Conservation (phyloP, 2,888 invertebrate genomes). For the Ormia ochracea region DNA sequence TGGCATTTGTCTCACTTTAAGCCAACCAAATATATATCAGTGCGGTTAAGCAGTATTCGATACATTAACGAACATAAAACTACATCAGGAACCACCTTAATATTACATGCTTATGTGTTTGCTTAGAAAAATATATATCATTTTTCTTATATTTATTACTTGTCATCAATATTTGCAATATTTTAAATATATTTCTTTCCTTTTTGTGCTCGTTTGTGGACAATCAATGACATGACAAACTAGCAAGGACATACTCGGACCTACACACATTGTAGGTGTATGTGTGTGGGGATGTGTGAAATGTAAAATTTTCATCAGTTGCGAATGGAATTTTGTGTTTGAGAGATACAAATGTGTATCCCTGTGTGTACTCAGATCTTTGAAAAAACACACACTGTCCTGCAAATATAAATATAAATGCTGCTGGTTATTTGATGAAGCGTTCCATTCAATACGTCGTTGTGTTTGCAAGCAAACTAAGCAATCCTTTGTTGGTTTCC, state of each 20-base stretch:
- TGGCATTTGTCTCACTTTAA: no score
- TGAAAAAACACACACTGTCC: neutral
- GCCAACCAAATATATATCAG: no score
- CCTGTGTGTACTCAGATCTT: neutral
- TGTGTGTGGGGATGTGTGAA: no score
- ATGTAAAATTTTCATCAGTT: neutral
- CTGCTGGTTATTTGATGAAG: conserved; percentile 44
- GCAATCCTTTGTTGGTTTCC: neutral
- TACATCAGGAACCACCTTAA: no score
- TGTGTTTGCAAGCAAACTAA: neutral
- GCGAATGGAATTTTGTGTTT: neutral
- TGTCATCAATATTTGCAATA: conserved; percentile 27
- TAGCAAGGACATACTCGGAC: neutral
- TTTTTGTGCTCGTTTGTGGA: no score
- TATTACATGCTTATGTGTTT: neutral
- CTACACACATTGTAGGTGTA: neutral
- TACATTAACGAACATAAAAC: no score
- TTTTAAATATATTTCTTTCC: neutral
- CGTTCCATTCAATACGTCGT: conserved; percentile 9
- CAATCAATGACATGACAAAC: conserved; percentile 41
- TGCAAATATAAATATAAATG: conserved; percentile 26
- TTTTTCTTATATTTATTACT: neutral
- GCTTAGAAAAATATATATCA: neutral
- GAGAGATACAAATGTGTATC: neutral
- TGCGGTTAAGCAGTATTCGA: no score